Conservation (phyloP, 2,113 vertebrate genomes). For the Gavialis gangeticus region DNA sequence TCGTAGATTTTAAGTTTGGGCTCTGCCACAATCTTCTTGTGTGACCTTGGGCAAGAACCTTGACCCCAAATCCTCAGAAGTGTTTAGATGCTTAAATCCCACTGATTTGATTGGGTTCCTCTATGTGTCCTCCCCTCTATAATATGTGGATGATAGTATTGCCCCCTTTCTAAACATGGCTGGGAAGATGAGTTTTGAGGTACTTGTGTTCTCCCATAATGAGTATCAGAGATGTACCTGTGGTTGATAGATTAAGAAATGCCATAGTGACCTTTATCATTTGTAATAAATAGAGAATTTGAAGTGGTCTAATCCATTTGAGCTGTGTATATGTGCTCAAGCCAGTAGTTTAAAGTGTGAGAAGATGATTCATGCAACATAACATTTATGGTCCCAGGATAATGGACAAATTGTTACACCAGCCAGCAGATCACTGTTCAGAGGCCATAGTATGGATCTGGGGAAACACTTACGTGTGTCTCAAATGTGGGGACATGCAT, state of each 20-base stretch:
- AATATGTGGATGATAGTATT: neutral
- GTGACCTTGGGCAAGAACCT: accelerated
- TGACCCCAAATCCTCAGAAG: neutral
- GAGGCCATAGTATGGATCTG: accelerated
- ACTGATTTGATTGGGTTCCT: accelerated
- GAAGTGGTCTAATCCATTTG: neutral
- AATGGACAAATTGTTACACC: neutral
- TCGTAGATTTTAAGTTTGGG: neutral
- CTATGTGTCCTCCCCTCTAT: neutral
- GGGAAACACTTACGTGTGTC: neutral
- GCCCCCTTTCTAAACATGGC: neutral
- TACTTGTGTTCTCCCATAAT: neutral
- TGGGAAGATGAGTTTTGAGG: neutral
- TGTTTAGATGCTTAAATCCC: neutral
- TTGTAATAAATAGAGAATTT: neutral
- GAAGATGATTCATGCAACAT: accelerated
- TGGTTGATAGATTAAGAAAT: neutral
- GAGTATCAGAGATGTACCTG: neutral
- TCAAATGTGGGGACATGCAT: neutral
- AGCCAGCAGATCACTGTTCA: accelerated
- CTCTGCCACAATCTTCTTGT: neutral
- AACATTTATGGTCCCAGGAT: neutral
- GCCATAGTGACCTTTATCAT: neutral
- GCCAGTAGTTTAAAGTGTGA: neutral
- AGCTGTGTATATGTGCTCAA: neutral